Base-by-base conservation (phyloP, 2,113 vertebrate genomes). In the Neotragus pygmaeus region DNA sequence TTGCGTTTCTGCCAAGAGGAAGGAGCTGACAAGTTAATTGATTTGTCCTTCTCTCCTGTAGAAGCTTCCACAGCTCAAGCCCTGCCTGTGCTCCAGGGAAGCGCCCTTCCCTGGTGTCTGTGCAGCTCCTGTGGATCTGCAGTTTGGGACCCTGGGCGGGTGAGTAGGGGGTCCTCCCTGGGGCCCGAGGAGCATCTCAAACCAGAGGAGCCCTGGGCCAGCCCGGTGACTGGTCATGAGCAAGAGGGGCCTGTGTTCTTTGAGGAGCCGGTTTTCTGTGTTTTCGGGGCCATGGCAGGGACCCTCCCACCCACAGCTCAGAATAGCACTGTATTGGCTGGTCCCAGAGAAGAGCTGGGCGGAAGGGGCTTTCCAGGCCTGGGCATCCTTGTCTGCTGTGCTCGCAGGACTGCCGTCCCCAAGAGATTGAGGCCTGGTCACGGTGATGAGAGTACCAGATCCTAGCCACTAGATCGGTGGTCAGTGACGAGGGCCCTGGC, bases 41-140 rank as follows among this genome's bases (percentile, higher is more conserved):
- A 47, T 92, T 70, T 17, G 33, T 43, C 49, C 70, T 53, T 73
- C 49, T 88, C 75, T 58, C 95, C n/a, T 90, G 55, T 81, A 23
- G n/a, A 81, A 82, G 47, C 30, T 57, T 85, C 60, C 6, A 15
- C 25, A 58, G 75, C 64, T 91, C 39, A 80, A 13, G 33, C 36
- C 39, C 16, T 49, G 33, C 27, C 64, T 86, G 66, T 12, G 23
- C 33, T 83, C 70, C 8, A 27, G 84, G 66, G 64, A 19, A 58
- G 53, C 1, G 2, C 27, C 47, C 8, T 75, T 62, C 47, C 43
- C 53, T 62, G 70, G 43, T 16, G 19, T 73, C 64, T 3, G 1
- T n/a, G 51, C 7, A 23, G 77, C 75, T 51, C 23, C 51, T 77
- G 23, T 33, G 13, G 39, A 43, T n/a, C n/a, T 75, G 64, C 57